phyloP scores from a whole-genome alignment of 2,797 vertebrate species.

The Neomorphus geoffroyi region DNA sequence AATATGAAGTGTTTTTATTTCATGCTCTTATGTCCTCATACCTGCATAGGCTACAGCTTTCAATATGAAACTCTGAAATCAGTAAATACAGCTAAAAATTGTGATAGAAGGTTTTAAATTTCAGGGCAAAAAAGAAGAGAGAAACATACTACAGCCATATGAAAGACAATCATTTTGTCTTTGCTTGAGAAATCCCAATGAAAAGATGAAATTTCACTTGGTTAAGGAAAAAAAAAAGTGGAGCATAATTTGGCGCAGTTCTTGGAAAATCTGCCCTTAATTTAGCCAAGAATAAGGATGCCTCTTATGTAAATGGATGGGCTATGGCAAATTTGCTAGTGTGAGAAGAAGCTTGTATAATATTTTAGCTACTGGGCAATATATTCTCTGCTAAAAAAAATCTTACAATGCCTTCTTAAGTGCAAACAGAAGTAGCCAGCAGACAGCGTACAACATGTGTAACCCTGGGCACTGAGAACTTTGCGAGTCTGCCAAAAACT shows the following conservation, averaged over 20 bases:
- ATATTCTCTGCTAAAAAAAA: constrained; percentile 10
- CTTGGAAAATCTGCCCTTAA: constrained; percentile 47
- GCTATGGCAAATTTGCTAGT: background rate
- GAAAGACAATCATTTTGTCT: background rate
- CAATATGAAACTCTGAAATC: background rate
- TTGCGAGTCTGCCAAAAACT: constrained; percentile 35
- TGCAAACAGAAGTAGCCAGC: constrained; percentile 12
- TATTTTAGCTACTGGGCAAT: constrained; percentile 9
- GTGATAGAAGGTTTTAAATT: background rate
- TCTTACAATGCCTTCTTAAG: constrained; percentile 40
- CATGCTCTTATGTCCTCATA: background rate
- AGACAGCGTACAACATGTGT: constrained; percentile 9
- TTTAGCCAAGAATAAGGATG: background rate
- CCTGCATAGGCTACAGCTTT: background rate
- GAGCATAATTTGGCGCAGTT: background rate
- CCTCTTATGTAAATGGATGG: constrained; percentile 15
- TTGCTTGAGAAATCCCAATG: background rate
- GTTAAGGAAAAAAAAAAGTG: background rate
- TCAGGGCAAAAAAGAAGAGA: background rate
- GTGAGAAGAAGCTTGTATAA: constrained; percentile 15
- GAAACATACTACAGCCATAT: background rate
- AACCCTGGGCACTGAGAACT: constrained; percentile 15
- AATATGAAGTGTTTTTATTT: background rate
- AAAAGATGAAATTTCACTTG: constrained; percentile 8
- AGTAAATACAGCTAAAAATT: constrained; percentile 3